Percentiles rank a stretch among this genome's conserved stretches.
phyloP scores from a whole-genome alignment of 2,113 vertebrate genomes.

The Calidris pugnax region DNA sequence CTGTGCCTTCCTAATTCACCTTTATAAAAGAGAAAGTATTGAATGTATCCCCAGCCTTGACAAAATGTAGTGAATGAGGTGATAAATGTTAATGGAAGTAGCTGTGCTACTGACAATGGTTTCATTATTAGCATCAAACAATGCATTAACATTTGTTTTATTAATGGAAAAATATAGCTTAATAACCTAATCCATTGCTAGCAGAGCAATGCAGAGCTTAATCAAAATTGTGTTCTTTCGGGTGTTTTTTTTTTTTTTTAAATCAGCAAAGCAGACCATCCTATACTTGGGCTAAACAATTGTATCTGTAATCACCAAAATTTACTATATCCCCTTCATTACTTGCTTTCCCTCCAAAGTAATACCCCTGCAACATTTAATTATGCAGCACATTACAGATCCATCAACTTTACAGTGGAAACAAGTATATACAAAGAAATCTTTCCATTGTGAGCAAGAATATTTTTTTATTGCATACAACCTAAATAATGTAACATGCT shows the following conservation, averaged over 20 bases:
- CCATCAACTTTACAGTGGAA: not conserved
- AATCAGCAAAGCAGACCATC: not conserved
- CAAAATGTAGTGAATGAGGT: not conserved
- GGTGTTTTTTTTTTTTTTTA: not conserved
- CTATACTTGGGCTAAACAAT: not conserved
- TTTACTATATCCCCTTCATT: not conserved
- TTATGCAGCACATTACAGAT: slow-evolving; percentile 12
- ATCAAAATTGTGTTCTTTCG: not conserved
- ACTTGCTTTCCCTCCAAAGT: not conserved
- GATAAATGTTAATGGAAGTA: slow-evolving; percentile 5
- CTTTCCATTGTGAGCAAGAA: not conserved
- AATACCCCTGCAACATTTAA: not conserved
- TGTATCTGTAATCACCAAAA: not conserved
- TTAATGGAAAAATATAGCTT: slow-evolving; percentile 40
- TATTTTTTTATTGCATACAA: not conserved
- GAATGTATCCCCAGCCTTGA: not conserved
- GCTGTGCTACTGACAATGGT: not conserved
- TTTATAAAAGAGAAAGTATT: not conserved
- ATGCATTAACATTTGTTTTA: slow-evolving; percentile 39
- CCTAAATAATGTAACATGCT: not conserved
- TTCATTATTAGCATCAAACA: slow-evolving; percentile 48
- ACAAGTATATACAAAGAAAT: not conserved
- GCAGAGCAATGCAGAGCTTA: not conserved
- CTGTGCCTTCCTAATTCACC: not conserved
- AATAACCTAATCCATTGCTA: not conserved